phyloP scores from a whole-genome alignment of 2,113 vertebrate genomes.

The Donacobius atricapilla region DNA sequence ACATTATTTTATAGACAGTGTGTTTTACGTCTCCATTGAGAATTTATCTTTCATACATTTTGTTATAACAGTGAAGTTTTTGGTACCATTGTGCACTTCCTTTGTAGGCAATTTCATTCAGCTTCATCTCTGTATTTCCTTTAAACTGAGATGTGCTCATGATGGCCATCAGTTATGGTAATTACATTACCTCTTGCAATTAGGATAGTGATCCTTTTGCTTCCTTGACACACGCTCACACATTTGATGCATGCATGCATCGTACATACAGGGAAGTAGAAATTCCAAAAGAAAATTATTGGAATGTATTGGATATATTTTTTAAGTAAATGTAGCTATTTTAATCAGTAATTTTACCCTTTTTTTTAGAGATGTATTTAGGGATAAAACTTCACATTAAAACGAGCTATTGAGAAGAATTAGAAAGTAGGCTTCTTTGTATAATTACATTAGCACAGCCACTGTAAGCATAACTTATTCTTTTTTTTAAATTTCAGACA shows the following conservation, averaged over 20 bases:
- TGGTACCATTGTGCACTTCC: background rate
- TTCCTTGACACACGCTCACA: background rate
- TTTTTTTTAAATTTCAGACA: background rate
- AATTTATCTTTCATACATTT: background rate
- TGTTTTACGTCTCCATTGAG: background rate
- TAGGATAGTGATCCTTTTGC: background rate
- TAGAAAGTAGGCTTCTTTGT: background rate
- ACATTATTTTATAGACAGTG: background rate
- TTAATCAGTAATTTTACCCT: background rate
- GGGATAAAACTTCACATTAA: background rate
- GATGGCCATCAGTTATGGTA: background rate
- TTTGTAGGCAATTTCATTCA: background rate
- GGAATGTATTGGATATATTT: background rate
- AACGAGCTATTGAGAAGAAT: background rate
- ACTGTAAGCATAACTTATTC: background rate
- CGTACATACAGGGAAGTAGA: rapidly evolving
- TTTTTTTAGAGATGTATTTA: background rate
- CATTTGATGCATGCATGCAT: background rate
- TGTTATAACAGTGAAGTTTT: background rate
- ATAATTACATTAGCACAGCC: background rate
- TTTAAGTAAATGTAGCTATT: background rate
- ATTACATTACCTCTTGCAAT: background rate
- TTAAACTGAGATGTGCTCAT: background rate
- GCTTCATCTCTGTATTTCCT: background rate
- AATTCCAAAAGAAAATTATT: background rate